Percentiles rank a stretch among this genome's conserved stretches.
phyloP scores from a whole-genome alignment of 2,113 vertebrate species.

The Pomatostomus ruficeps region DNA sequence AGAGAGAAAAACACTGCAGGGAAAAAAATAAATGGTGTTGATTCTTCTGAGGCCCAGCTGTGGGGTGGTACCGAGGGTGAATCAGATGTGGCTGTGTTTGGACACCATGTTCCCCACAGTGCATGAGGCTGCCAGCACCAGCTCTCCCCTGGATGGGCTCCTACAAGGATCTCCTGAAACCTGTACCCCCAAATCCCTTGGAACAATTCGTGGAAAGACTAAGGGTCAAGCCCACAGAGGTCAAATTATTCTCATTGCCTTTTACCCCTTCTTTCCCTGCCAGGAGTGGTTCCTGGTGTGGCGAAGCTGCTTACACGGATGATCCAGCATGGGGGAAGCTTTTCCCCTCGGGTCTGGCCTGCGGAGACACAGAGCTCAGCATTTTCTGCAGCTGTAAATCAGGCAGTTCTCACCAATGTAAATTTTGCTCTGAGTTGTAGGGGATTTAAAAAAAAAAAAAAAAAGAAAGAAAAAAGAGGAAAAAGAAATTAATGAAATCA shows the following conservation, averaged over 20 bases:
- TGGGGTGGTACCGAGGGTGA: background rate
- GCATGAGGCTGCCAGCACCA: background rate
- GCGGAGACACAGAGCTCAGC: background rate
- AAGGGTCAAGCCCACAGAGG: background rate
- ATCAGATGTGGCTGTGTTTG: background rate
- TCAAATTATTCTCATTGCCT: background rate
- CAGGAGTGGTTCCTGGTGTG: background rate
- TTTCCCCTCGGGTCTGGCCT: background rate
- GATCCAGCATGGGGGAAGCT: background rate
- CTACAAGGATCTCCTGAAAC: background rate
- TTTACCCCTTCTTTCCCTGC: background rate
- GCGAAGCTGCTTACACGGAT: background rate
- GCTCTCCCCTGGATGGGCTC: background rate
- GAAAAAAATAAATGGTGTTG: background rate
- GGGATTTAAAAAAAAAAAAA: background rate
- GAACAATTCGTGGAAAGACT: background rate
- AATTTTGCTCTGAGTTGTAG: background rate
- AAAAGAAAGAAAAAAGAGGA: background rate
- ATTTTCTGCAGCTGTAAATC: background rate
- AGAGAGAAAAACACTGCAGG: background rate
- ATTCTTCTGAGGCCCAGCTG: background rate
- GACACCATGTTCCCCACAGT: fast-evolving
- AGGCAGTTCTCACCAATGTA: background rate
- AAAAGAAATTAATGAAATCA: background rate
- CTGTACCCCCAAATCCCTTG: background rate